Evolutionary conservation across 1,140 invertebrate genomes (phyloP), one percentile per base, ranked within the genome.

Genomic region (Aphidius gifuensis): DNA sequence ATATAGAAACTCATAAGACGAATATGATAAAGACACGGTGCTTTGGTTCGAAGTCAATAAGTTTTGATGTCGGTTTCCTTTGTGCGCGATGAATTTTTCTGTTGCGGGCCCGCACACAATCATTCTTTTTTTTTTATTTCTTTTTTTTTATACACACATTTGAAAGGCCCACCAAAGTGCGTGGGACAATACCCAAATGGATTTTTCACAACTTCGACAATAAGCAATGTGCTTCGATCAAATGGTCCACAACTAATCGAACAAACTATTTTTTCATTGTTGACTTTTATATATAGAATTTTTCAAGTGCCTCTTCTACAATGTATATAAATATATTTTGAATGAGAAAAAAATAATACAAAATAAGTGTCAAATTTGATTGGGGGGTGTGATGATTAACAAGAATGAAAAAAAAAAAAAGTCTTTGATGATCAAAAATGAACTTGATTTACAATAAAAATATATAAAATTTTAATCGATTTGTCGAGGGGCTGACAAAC

Each of bases 181-280:
- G 53, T 55, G 53, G 51, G 62, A 64, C 58, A 64, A 64, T 55
- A 55, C 42, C 53, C 9, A n/a, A 32, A 55, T 61, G 57, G 71
- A 68, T 73, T 74, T 70, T 75, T 71, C 74, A 69, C 57, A 51
- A 62, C 48, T 61, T 58, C 62, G 65, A 75, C 75, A 76, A 76
- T 74, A 64, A 61, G 23, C 23, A 32, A 32, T 62, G 40, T 44
- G 43, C 62, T 50, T 60, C 70, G 69, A 76, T 77, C 42, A 39
- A 32, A 32, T 32, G 66, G 68, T 21, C 72, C 74, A 72, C 49
- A 65, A 70, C 76, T 66, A 77, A 75, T 77, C 68, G 70, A 62
- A 73, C 72, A 71, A 75, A 76, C 69, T 69, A 73, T 69, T 47
- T 49, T 58, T 60, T 66, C 60, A 64, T 74, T 72, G 67, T 73